These are phyloP conservation scores for Brachystomella parvula DNA, from an alignment of 1,140 invertebrate species.

Conservation along the genomic window DNA sequence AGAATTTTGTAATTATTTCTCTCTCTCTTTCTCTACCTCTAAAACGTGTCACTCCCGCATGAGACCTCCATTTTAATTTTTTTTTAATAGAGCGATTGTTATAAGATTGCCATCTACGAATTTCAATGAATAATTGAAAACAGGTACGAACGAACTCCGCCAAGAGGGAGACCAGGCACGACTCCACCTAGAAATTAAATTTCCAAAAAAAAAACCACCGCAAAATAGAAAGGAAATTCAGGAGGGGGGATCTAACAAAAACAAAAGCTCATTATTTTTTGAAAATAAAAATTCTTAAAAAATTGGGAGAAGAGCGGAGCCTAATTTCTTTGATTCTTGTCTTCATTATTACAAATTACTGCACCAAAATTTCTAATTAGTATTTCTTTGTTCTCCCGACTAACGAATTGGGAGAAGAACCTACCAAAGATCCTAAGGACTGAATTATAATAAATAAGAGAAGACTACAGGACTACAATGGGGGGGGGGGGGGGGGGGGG, in stretches of 20 bases:
- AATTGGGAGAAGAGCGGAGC: too few relatives aligned
- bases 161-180: slow-evolving; percentile 16
- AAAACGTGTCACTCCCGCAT: background rate
- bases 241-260: background rate
- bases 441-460: too few relatives aligned
- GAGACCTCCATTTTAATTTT: background rate
- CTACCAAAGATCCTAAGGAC: too few relatives aligned
- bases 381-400: too few relatives aligned
- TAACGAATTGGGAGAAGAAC: too few relatives aligned
- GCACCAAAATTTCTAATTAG: too few relatives aligned
- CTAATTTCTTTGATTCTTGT: too few relatives aligned
- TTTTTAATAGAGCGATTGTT: background rate
- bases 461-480: too few relatives aligned
- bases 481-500: too few relatives aligned
- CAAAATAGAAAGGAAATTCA: background rate
- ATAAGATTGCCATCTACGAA: background rate
- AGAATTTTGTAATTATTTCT: background rate
- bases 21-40: slow-evolving; percentile 5
- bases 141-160: slow-evolving; percentile 27
- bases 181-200: slow-evolving; percentile 24
- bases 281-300: too few relatives aligned
- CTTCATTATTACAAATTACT: too few relatives aligned
- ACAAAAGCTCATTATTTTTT: background rate
- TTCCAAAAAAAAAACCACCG: slow-evolving; percentile 9
- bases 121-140: background rate